Base-by-base conservation (phyloP, 2,797 vertebrate genomes). In the Gallinago solitaria region DNA sequence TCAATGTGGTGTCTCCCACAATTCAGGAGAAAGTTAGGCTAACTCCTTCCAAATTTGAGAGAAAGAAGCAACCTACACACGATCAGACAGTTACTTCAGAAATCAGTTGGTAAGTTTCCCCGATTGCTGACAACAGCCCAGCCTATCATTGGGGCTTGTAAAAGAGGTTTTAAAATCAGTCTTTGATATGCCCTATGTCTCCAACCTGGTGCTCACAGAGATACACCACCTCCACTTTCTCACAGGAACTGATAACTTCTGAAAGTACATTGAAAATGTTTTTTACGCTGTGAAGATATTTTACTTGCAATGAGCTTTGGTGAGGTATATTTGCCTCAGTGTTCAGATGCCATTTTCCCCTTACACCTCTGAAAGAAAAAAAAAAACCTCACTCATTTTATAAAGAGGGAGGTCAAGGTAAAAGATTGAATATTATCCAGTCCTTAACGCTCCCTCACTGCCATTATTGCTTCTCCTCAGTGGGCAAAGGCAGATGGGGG, bases 1-100 rank as follows among this genome's bases (percentile, higher is more conserved):
- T 53, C n/a, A 74, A 18, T 0, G 0, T 1, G 8, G 5, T 21
- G 9, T 10, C 23, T 54, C 54, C 67, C 28, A 24, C 3, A 61
- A 9, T 20, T 54, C 32, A 64, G 67, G 16, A 89, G 69, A 47
- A 87, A 82, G 53, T 75, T 2, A 65, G 56, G 15, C 5, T 33
- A 32, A 15, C 17, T 65, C 30, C 50, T 75, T 77, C 21, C 33
- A 67, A n/a, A 64, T 32, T 17, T 7, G 15, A 76, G 18, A 59
- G 16, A 45, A 8, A 63, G 16, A 79, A 11, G 12, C 28, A 64
- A 51, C 11, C 20, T 50, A 30, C 18, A 61, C 8, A 9, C 0
- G 14, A 61, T 10, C 18, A 10, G 6, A 39, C 0, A 75, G 9
- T 9, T 51, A 16, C 47, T 74, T 33, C 16, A n/a, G 75, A 73